phyloP scores from a whole-genome alignment of 2,113 vertebrate genomes.

The Polyodon spathula region DNA sequence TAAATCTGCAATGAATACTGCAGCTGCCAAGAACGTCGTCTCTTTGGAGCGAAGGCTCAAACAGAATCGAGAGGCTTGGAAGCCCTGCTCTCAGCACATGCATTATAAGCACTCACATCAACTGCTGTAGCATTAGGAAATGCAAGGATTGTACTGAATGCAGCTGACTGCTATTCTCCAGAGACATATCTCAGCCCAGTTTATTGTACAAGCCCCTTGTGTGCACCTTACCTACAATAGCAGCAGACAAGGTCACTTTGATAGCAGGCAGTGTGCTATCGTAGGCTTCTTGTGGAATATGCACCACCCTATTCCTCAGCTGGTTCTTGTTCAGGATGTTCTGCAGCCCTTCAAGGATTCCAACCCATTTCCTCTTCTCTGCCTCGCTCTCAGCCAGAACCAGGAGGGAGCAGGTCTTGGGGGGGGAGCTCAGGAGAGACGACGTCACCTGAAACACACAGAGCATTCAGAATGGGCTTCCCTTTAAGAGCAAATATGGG shows the following conservation, averaged over 20 bases:
- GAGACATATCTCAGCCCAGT: too few relatives aligned
- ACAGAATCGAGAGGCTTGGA: too few relatives aligned
- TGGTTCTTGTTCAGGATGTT: slow-evolving; percentile 83
- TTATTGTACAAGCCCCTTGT: too few relatives aligned
- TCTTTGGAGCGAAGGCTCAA: too few relatives aligned
- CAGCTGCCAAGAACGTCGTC: not conserved
- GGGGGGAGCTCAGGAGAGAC: slow-evolving; percentile 71
- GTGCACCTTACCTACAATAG: slow-evolving; percentile 69
- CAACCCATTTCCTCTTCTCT: slow-evolving; percentile 92
- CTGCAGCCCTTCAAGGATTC: slow-evolving; percentile 86
- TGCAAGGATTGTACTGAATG: too few relatives aligned
- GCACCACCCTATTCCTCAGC: slow-evolving; percentile 71
- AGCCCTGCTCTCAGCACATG: too few relatives aligned
- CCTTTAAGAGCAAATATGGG: too few relatives aligned
- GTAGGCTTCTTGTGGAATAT: slow-evolving; percentile 83
- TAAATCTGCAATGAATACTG: not conserved
- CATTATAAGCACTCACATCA: too few relatives aligned
- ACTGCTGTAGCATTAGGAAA: too few relatives aligned
- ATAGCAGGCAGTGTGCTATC: slow-evolving; percentile 85
- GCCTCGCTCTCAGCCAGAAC: slow-evolving; percentile 86
- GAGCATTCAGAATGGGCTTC: too few relatives aligned
- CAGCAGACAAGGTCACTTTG: slow-evolving; percentile 75
- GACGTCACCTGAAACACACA: slow-evolving; percentile 68
- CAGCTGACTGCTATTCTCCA: too few relatives aligned
- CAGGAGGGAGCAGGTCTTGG: slow-evolving; percentile 76